phyloP scores from a whole-genome alignment of 2,113 vertebrate genomes.

The Smithornis capensis region DNA sequence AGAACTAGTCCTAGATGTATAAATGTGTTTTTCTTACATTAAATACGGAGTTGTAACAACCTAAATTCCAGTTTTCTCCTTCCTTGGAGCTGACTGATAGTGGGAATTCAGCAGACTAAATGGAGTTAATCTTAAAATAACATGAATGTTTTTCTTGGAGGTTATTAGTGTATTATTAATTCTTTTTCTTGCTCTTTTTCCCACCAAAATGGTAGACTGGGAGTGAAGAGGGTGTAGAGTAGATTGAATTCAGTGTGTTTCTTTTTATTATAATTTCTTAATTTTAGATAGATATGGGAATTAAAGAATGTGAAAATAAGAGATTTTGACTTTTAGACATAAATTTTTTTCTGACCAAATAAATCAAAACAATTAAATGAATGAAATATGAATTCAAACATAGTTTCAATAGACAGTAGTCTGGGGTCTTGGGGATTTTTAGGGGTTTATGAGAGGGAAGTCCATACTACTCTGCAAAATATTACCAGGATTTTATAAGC shows the following conservation, averaged over 20 bases:
- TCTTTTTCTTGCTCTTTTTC: neutral
- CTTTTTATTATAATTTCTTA: neutral
- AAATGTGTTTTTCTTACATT: neutral
- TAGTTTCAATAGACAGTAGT: neutral
- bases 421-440: fast-evolving
- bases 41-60: fast-evolving
- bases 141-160: neutral
- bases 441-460: neutral
- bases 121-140: neutral
- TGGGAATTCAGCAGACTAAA: neutral
- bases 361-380: neutral
- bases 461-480: neutral
- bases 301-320: neutral
- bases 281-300: neutral
- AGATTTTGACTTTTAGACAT: neutral
- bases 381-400: neutral
- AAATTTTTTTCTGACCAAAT: neutral
- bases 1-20: neutral
- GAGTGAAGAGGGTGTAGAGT: fast-evolving
- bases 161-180: neutral
- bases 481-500: neutral
- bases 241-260: neutral
- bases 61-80: neutral
- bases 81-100: neutral
- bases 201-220: neutral